Evolutionary conservation across 2,888 invertebrate genomes (phyloP).

Genomic region (Lymantria monacha): DNA sequence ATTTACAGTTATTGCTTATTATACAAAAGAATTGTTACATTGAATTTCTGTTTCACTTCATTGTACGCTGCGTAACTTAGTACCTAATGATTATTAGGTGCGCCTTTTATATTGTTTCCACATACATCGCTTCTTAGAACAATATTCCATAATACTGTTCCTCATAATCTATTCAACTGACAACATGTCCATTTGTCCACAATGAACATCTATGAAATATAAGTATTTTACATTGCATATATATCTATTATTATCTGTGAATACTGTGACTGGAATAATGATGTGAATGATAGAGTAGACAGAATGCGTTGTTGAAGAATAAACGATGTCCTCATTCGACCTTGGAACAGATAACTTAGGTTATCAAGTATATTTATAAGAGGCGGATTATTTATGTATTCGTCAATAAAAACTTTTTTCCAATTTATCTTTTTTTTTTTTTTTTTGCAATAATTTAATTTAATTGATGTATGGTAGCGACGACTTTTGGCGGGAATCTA

Average conservation of each 20-base stretch:
- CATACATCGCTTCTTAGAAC: constrained; percentile 1
- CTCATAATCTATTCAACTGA: constrained; percentile 3
- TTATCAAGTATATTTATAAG: not conserved
- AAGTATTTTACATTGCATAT: not conserved
- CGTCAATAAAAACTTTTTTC: no score
- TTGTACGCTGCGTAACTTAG: no score
- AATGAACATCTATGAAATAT: constrained; percentile 3
- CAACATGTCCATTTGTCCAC: not conserved
- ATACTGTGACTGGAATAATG: not conserved
- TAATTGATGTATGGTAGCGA: no score
- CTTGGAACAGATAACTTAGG: not conserved
- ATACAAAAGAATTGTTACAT: not conserved
- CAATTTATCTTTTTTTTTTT: no score
- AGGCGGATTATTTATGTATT: no score
- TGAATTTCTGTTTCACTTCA: not conserved
- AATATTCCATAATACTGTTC: not conserved
- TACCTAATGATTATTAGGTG: no score
- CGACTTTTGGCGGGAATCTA: no score
- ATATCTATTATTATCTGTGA: not conserved
- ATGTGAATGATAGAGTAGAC: not conserved
- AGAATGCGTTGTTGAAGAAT: not conserved
- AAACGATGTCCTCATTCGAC: not conserved
- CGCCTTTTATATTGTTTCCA: not conserved
- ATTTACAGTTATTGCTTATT: no score
- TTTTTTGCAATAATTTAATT: no score